phyloP scores from a whole-genome alignment of 2,888 invertebrate species.

The Microplitis manilae region DNA sequence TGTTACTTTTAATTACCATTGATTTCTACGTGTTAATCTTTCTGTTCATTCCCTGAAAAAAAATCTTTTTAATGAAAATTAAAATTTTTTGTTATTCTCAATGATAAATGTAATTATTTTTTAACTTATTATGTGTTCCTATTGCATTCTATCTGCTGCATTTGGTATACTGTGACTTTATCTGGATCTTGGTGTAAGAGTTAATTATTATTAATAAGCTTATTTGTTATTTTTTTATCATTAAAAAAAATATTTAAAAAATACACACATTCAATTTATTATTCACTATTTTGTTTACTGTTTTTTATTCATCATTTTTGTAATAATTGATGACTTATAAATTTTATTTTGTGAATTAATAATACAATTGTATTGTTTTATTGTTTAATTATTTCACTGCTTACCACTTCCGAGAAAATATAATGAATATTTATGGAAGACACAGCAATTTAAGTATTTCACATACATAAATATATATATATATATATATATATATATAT shows the following conservation, averaged over 20 bases:
- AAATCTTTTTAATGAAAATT: neutral
- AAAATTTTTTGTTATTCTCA: neutral
- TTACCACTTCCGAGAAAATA: neutral
- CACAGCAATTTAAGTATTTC: neutral
- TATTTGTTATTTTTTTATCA: conserved; percentile 61
- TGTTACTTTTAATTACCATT: neutral
- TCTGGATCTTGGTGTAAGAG: conserved; percentile 72
- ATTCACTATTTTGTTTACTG: neutral
- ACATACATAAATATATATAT: too few relatives aligned
- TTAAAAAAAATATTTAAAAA: conserved; percentile 21
- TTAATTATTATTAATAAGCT: conserved; percentile 70
- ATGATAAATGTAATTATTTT: conserved; percentile 57
- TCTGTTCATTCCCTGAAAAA: neutral
- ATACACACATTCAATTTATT: conserved; percentile 2
- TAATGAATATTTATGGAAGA: conserved; percentile 8
- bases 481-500: too few relatives aligned
- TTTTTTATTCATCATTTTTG: neutral
- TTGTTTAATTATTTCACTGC: neutral
- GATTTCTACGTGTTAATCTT: neutral
- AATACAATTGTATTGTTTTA: conserved; percentile 16
- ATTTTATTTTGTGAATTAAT: conserved; percentile 6
- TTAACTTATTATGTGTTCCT: conserved; percentile 71
- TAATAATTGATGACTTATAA: neutral
- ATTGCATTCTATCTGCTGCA: conserved; percentile 71
- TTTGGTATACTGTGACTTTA: conserved; percentile 72